phyloP scores from a whole-genome alignment of 2,113 vertebrate species.

The Thymallus thymallus region DNA sequence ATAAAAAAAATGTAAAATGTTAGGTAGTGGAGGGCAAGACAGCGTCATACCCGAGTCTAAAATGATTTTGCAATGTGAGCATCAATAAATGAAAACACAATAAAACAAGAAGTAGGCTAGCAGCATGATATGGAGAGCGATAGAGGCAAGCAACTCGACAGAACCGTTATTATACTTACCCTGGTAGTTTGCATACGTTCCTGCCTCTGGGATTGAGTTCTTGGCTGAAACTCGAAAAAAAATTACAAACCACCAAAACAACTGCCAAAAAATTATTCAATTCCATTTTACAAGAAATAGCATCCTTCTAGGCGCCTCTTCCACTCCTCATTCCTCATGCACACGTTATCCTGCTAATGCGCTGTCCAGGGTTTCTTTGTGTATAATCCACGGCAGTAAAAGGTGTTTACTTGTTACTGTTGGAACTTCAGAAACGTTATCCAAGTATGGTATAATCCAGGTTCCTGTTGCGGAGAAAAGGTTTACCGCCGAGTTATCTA shows the following conservation, averaged over 20 bases:
- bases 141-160: neutral
- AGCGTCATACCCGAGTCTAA: neutral
- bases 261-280: conserved; percentile 68
- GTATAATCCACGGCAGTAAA: conserved; percentile 33
- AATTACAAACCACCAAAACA: conserved; percentile 60
- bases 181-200: conserved; percentile 74
- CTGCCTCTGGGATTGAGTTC: conserved; percentile 76
- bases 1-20: neutral
- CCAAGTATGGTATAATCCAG: conserved; percentile 24
- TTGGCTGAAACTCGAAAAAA: conserved; percentile 64
- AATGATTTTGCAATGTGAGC: neutral
- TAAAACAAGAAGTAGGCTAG: neutral
- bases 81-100: neutral
- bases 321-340: conserved; percentile 56
- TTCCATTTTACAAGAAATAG: conserved; percentile 74
- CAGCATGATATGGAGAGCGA: neutral
- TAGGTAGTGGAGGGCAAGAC: neutral
- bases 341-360: neutral
- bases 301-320: conserved; percentile 73
- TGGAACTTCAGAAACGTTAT: conserved; percentile 6
- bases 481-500: conserved; percentile 20
- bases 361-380: conserved; percentile 14
- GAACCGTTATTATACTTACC: conserved; percentile 63
- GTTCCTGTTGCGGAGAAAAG: conserved; percentile 10
- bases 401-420: neutral